phyloP scores from a whole-genome alignment of 2,113 vertebrate genomes.

The Damaliscus lunatus region DNA sequence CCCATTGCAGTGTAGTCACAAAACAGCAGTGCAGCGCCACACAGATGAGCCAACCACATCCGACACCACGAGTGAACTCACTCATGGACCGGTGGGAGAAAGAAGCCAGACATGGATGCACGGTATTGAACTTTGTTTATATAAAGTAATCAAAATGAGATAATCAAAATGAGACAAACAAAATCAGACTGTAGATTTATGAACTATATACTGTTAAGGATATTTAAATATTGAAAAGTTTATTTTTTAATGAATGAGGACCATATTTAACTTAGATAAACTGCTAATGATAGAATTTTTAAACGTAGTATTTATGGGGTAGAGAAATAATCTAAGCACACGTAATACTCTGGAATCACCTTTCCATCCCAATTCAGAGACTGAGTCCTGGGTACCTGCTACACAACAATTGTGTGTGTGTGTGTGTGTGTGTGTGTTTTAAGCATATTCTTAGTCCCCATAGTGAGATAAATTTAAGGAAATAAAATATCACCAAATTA shows the following conservation, averaged over 20 bases:
- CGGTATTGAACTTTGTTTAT: background rate
- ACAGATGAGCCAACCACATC: background rate
- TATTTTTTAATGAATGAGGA: background rate
- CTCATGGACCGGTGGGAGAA: background rate
- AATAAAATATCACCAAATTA: background rate
- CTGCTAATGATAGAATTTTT: background rate
- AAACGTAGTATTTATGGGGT: background rate
- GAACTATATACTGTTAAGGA: background rate
- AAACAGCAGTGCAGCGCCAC: accelerated
- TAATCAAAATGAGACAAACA: background rate
- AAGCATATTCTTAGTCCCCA: background rate
- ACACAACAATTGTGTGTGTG: background rate
- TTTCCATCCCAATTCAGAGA: background rate
- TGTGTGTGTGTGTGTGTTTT: no score
- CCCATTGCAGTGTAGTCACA: background rate
- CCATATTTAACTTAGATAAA: background rate
- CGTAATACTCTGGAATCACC: background rate
- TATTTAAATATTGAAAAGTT: background rate
- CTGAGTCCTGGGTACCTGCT: background rate
- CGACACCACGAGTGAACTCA: background rate
- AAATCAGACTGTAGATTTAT: background rate
- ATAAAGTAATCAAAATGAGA: background rate
- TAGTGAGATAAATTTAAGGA: background rate
- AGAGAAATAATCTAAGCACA: background rate
- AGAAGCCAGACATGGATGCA: background rate